phyloP scores from a whole-genome alignment of 1,140 invertebrate genomes.

The Bombus confusus region DNA sequence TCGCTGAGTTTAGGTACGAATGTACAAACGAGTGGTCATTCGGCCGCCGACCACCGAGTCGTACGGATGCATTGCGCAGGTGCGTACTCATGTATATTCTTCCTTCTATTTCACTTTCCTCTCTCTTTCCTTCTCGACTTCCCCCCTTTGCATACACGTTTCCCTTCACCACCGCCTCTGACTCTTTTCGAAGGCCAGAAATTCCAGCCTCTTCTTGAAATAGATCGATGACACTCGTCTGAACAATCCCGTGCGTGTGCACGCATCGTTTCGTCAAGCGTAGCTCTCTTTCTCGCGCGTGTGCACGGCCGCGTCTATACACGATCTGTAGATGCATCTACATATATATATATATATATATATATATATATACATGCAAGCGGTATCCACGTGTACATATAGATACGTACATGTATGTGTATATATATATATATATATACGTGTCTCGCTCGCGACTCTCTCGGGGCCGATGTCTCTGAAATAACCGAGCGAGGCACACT shows the following conservation, averaged over 20 bases:
- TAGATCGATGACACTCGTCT: conserved; percentile 82
- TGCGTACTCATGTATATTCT: conserved; percentile 37
- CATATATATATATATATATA: not conserved
- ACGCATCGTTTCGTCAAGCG: conserved; percentile 47
- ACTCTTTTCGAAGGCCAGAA: conserved; percentile 75
- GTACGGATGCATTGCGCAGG: conserved; percentile 63
- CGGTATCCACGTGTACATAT: not conserved
- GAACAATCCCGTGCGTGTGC: conserved; percentile 71
- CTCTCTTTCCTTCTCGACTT: conserved; percentile 57
- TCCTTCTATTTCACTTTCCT: conserved; percentile 43
- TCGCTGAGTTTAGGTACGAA: conserved; percentile 37
- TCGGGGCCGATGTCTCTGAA: conserved; percentile 76
- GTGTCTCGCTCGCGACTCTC: conserved; percentile 38
- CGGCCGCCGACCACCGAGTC: conserved; percentile 70
- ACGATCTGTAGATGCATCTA: not conserved
- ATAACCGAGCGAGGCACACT: conserved; percentile 76
- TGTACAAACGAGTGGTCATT: conserved; percentile 58
- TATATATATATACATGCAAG: not conserved
- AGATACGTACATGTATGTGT: not conserved
- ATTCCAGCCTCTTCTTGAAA: conserved; percentile 80
- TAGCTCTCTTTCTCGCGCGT: not conserved
- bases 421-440: not conserved
- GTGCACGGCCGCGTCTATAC: not conserved
- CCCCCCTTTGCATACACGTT: not conserved
- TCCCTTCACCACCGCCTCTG: conserved; percentile 47